phyloP scores from a whole-genome alignment of 2,113 vertebrate genomes.

The Nycticorax nycticorax region DNA sequence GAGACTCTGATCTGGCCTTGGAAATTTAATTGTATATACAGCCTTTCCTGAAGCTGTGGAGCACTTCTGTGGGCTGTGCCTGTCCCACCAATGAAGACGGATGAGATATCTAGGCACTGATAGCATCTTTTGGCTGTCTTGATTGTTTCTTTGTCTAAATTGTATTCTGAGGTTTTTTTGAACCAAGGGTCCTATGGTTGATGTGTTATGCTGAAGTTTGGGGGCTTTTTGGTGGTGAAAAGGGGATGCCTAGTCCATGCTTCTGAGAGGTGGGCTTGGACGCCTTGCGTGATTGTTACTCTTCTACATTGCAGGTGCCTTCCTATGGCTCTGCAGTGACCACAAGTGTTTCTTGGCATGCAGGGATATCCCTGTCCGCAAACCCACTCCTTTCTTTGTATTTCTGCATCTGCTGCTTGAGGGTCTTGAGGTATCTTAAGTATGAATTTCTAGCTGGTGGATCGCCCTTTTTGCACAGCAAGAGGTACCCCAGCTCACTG shows the following conservation, averaged over 20 bases:
- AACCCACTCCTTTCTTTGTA: neutral
- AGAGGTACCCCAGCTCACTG: neutral
- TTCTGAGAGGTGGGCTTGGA: neutral
- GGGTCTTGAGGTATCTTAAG: neutral
- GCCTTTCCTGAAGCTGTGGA: neutral
- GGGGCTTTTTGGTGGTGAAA: accelerated
- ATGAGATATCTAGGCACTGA: neutral
- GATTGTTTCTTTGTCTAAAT: neutral
- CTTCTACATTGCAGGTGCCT: neutral
- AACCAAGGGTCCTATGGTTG: neutral
- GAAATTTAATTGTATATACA: neutral
- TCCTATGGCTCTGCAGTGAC: neutral
- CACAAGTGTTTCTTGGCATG: neutral
- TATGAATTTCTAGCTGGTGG: neutral
- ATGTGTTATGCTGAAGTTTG: neutral
- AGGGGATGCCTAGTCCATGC: neutral
- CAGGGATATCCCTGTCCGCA: neutral
- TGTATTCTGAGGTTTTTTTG: neutral
- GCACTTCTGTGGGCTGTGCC: neutral
- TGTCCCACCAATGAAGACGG: accelerated
- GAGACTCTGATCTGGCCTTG: neutral
- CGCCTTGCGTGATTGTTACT: neutral
- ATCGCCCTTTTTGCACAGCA: neutral
- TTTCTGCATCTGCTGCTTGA: neutral
- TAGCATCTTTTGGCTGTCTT: neutral